Base-by-base conservation (phyloP, 2,888 invertebrate species). In the Diadromus collaris region DNA sequence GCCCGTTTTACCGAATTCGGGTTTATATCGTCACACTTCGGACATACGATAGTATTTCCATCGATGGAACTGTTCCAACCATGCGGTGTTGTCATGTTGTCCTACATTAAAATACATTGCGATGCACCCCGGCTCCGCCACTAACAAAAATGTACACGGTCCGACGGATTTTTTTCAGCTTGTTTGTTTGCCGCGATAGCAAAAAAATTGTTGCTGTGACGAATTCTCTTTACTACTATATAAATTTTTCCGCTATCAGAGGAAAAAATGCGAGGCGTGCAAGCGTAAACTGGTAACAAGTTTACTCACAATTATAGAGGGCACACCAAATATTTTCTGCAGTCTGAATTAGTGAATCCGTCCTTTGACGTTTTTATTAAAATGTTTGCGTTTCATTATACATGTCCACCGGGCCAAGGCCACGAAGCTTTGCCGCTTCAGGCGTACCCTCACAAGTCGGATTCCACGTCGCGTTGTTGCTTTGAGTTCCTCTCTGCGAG, bases 311-410 rank as follows among this genome's bases (percentile, higher is more conserved):
- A 41, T 41, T 41, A 41, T 41, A 41, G 38, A 3, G 38, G 38
- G 38, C 13, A 16, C 41, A 44, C 9, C 6, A 24, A 27, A 4
- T 48, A 34, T 73, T 54, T 74, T 34, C 24, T 65, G 19, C 5
- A 41, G 29, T 19, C 27, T 46, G 38, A 48, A 34, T 46, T 38
- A 65, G 24, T 7, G 38, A 58, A 21, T 34, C 16, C n/a, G 38
- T 46, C 24, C 29, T 44, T 29, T 41, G 44, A 63, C n/a, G 58
- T 16, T 13, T 48, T 21, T 13, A 5, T 5, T 65, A 29, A 27
- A 34, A 34, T 74, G 67, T 65, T 67, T 58, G 67, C 67, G 65
- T 60, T 38, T 60, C 67, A 48, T 74, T 60, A 74, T 58, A 10
- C 16, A 41, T 56, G 56, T 44, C 27, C 65, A 13, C n/a, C 27